These are phyloP conservation scores for Brevimyrus niger DNA, from an alignment of 2,113 vertebrate genomes.

Conservation along the genomic window DNA sequence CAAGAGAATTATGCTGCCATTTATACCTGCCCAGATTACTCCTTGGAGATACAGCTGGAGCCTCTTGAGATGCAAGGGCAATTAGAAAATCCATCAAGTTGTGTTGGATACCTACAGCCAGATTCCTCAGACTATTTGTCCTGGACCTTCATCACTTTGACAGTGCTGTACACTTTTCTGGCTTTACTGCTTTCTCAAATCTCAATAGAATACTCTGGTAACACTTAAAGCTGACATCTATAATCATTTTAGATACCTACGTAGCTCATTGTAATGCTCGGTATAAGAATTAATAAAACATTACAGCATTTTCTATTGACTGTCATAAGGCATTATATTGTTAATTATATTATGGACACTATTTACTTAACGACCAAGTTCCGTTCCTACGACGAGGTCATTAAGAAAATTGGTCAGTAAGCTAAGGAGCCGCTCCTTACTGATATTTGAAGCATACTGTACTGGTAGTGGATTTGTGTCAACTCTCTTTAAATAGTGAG, in stretches of 20 bases:
- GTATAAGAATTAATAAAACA: not conserved
- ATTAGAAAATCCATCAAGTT: not conserved
- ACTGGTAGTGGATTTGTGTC: no score
- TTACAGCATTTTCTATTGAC: not conserved
- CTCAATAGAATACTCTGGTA: not conserved
- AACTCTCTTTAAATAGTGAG: no score
- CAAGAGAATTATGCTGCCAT: not conserved
- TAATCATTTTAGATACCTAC: not conserved
- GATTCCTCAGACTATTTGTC: not conserved
- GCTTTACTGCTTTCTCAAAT: not conserved
- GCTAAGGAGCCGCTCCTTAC: no score
- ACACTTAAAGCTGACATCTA: not conserved
- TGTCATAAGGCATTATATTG: not conserved
- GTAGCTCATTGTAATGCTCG: not conserved
- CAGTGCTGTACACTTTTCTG: not conserved
- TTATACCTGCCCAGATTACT: not conserved
- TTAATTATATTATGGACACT: not conserved
- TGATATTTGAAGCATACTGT: no score
- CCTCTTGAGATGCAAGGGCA: not conserved
- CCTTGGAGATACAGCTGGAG: not conserved
- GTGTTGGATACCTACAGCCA: not conserved
- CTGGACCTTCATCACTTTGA: not conserved
- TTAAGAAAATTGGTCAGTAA: no score
- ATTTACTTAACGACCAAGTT: no score
- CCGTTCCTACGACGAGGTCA: no score